These are phyloP conservation scores for Silurus glanis DNA, from an alignment of 2,113 vertebrate genomes.

Conservation along the genomic window DNA sequence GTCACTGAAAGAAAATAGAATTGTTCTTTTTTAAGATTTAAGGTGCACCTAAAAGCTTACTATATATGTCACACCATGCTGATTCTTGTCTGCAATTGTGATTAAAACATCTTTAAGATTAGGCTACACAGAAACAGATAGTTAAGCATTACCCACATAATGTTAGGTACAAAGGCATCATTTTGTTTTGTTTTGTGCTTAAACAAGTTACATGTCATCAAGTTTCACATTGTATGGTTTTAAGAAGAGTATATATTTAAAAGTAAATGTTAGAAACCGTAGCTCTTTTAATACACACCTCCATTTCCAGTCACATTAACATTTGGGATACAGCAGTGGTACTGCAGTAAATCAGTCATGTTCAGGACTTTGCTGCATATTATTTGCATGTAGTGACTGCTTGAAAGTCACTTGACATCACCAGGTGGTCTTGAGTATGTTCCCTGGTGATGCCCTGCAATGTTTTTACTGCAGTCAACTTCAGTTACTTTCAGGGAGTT, in stretches of 20 bases:
- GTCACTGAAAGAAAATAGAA: conserved; percentile 73
- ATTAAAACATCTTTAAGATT: background rate
- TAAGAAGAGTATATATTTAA: background rate
- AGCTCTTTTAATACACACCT: background rate
- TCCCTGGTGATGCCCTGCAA: background rate
- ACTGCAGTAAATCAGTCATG: background rate
- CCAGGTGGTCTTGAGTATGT: background rate
- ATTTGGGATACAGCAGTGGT: background rate
- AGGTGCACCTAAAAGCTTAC: background rate
- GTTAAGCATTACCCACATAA: background rate
- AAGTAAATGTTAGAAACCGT: background rate
- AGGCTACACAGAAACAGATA: background rate
- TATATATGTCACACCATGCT: background rate
- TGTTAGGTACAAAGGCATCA: background rate
- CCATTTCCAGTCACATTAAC: background rate
- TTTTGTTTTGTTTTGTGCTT: background rate
- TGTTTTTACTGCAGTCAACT: background rate
- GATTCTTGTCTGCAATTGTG: background rate
- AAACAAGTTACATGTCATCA: background rate
- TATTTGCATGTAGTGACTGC: background rate
- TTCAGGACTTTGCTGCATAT: background rate
- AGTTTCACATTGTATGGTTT: background rate
- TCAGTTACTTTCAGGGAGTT: background rate
- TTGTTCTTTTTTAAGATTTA: background rate
- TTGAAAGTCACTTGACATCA: background rate